A percentile compares a stretch with the other conserved stretches of the same genome.
These are phyloP conservation scores for Trichogramma pretiosum DNA, from an alignment of 1,140 invertebrate genomes.

Conservation along the genomic window DNA sequence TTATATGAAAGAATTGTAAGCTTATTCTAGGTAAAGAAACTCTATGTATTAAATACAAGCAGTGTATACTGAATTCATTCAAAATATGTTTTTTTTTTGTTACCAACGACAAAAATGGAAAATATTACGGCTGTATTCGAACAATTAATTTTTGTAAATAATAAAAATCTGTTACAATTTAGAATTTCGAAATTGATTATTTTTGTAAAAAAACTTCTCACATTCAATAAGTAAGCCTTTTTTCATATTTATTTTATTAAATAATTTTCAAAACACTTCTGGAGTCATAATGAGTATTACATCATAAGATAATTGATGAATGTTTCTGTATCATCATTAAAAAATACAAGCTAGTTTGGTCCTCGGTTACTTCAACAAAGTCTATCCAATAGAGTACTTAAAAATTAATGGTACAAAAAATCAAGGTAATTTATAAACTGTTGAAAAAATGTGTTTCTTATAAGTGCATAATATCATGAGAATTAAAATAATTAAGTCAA, in stretches of 20 bases:
- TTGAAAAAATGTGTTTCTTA: too few relatives aligned
- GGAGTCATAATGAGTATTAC: slow-evolving; percentile 14
- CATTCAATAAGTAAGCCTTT: not conserved
- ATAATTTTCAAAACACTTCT: slow-evolving; percentile 12
- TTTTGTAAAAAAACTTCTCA: too few relatives aligned
- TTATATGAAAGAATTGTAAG: not conserved
- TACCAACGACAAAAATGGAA: not conserved
- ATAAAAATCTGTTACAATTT: slow-evolving; percentile 12
- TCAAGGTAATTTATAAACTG: too few relatives aligned
- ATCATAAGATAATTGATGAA: slow-evolving; percentile 6
- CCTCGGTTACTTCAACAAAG: slow-evolving; percentile 31
- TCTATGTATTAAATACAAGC: not conserved
- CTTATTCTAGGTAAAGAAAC: slow-evolving; percentile 2
- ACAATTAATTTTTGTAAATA: slow-evolving; percentile 12
- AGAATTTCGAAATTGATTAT: slow-evolving; percentile 3
- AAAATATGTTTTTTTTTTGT: slow-evolving; percentile 3
- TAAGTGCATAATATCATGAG: too few relatives aligned
- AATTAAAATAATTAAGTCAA: too few relatives aligned
- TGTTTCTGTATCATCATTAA: slow-evolving; percentile 24
- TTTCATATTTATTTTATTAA: not conserved
- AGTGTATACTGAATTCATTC: not conserved
- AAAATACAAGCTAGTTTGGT: slow-evolving; percentile 35
- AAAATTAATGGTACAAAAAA: too few relatives aligned
- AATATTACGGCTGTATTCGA: too few relatives aligned
- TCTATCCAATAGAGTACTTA: too few relatives aligned